Evolutionary conservation across 2,113 vertebrate species (phyloP), one percentile per base, ranked within the genome.

Genomic region (Synchiropus splendidus): DNA sequence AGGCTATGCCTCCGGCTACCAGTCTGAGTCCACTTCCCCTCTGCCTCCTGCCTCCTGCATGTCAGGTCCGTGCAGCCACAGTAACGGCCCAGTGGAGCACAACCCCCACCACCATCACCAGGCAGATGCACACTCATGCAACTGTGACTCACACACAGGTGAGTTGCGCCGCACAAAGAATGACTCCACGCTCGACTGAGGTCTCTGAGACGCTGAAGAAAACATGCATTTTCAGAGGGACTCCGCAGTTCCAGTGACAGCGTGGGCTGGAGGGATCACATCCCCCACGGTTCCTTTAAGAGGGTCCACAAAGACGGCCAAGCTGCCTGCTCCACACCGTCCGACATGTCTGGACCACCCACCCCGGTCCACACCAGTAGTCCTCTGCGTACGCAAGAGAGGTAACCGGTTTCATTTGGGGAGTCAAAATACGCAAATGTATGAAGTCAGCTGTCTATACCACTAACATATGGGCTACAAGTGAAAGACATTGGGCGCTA

Each of bases 311-410:
- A 64, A 58, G 83, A 89, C 0, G 56, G 49, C 16, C 81, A 69
- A 2, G 73, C 64, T n/a, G 39, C 72, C 1, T 87, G 76, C 48
- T 82, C 81, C 35, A 79, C 83, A 1, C 71, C 85, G 1, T 85
- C 86, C 0, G 87, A 88, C 45, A 59, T 84, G 48, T 87, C 89
- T 2, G 86, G 78, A 35, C 78, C 86, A 0, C 61, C 89, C 40
- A 86, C 84, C 0, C 87, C 89, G 0, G 79, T 89, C 36, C 89
- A 88, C 61, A 89, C 85, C 61, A 90, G 90, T 81, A 92, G 90
- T 49, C 89, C 90, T 0, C 61, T 89, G 15, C 79, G 81, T 52
- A 73, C 81, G 42, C 83, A 81, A 56, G 88, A 89, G 31, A 89
- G 89, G 90, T 90, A 79, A 13, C 10, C 8, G 21, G 4, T 27